A percentile compares a stretch with the other conserved stretches of the same genome.
These are phyloP conservation scores for Ptilorrhoa leucosticta DNA, from an alignment of 2,113 vertebrate genomes.

Conservation along the genomic window DNA sequence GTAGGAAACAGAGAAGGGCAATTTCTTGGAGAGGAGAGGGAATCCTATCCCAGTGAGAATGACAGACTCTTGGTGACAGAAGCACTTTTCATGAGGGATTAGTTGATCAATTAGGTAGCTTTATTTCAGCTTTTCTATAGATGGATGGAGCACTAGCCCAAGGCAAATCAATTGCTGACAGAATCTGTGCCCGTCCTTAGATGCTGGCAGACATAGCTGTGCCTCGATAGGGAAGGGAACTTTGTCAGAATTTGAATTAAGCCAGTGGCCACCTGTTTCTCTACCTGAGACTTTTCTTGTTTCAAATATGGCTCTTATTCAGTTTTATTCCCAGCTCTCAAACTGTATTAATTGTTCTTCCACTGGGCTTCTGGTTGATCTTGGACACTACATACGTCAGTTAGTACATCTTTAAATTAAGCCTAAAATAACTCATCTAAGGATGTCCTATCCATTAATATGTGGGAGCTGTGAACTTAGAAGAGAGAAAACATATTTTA, in stretches of 20 bases:
- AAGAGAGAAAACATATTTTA: neutral
- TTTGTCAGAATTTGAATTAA: neutral
- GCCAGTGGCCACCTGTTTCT: neutral
- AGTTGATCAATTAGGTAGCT: neutral
- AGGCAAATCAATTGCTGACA: neutral
- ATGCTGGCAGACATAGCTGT: neutral
- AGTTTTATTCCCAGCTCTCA: neutral
- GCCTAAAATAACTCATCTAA: neutral
- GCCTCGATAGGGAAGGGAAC: neutral
- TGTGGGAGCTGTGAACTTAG: neutral
- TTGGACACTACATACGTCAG: neutral
- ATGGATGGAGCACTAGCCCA: neutral
- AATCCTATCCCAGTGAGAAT: neutral
- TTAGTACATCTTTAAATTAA: neutral
- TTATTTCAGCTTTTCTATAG: neutral
- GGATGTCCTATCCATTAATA: neutral
- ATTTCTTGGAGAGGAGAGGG: neutral
- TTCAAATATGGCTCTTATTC: neutral
- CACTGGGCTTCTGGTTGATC: neutral
- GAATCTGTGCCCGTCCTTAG: neutral
- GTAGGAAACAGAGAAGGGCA: neutral
- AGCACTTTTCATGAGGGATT: neutral
- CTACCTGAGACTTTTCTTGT: neutral
- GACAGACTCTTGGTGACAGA: neutral
- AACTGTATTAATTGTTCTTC: neutral